Conservation (phyloP, 2,797 vertebrate genomes). For the Rhyacichthys aspro region DNA sequence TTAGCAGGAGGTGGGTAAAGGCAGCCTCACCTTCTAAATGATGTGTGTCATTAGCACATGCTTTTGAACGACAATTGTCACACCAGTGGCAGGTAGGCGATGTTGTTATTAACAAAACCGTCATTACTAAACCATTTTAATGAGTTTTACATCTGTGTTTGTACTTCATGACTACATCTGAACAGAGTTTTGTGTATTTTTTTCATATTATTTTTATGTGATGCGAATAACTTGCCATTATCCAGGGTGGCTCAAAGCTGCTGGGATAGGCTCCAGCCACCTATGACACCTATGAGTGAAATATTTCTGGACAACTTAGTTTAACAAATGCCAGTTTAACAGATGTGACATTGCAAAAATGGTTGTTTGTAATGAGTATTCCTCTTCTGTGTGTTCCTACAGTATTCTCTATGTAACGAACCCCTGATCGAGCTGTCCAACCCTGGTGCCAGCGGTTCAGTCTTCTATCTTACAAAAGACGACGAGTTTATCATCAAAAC, state of each 20-base stretch:
- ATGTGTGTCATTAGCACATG: slow-evolving; percentile 9
- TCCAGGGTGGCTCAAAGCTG: too few species aligned
- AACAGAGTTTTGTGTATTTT: too few species aligned
- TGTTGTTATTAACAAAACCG: background rate
- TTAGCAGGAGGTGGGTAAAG: slow-evolving; percentile 12
- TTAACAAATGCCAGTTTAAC: background rate
- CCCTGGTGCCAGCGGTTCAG: slow-evolving; percentile 94
- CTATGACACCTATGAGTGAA: too few species aligned
- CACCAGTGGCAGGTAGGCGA: slow-evolving; percentile 7
- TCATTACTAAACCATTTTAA: background rate
- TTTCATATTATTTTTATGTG: too few species aligned
- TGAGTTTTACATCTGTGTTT: background rate
- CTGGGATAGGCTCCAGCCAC: too few species aligned
- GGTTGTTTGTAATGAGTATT: background rate
- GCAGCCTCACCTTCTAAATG: background rate
- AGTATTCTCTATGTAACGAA: slow-evolving; percentile 97
- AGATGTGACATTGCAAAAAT: background rate
- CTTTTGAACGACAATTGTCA: slow-evolving; percentile 2
- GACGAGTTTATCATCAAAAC: slow-evolving; percentile 99
- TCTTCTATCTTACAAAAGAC: slow-evolving; percentile 96
- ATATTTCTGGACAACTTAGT: too few species aligned
- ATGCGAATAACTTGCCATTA: too few species aligned
- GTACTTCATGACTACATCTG: too few species aligned
- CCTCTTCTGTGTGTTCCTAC: slow-evolving; percentile 28
- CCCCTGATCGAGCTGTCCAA: slow-evolving; percentile 97